Evolutionary conservation across 2,113 vertebrate genomes (phyloP).

Genomic region (Piaya cayana): DNA sequence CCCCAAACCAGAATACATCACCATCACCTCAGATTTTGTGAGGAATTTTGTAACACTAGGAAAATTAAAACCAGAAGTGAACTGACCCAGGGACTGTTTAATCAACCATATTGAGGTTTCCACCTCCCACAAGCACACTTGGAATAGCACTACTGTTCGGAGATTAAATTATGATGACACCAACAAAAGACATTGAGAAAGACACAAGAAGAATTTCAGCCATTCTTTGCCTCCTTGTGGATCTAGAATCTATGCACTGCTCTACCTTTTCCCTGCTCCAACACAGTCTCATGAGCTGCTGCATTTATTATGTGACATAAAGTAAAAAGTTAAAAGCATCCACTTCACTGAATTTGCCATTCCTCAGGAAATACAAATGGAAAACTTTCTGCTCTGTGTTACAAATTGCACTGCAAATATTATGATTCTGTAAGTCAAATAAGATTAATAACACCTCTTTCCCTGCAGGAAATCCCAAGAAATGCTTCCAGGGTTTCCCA

Average conservation of each 20-base stretch:
- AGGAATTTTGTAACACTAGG: neutral
- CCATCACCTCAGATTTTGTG: neutral
- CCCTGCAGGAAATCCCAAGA: slow-evolving; percentile 31
- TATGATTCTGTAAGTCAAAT: slow-evolving; percentile 29
- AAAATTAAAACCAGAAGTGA: neutral
- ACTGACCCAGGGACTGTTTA: neutral
- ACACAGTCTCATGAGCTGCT: neutral
- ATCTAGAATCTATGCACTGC: neutral
- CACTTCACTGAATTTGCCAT: neutral
- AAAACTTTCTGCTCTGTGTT: neutral
- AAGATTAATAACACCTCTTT: neutral
- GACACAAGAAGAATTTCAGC: neutral
- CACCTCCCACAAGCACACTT: neutral
- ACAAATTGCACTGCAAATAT: slow-evolving; percentile 29
- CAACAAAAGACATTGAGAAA: neutral
- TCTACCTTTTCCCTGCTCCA: neutral
- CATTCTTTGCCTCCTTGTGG: neutral
- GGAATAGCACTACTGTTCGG: neutral
- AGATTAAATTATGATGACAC: neutral
- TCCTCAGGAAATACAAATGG: neutral
- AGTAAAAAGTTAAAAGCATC: neutral
- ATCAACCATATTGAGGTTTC: neutral
- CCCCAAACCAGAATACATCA: neutral
- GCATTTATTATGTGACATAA: neutral
- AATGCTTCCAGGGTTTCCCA: neutral